These are phyloP conservation scores for Alviniconcha strummeri DNA, from an alignment of 2,888 invertebrate genomes.

Conservation along the genomic window DNA sequence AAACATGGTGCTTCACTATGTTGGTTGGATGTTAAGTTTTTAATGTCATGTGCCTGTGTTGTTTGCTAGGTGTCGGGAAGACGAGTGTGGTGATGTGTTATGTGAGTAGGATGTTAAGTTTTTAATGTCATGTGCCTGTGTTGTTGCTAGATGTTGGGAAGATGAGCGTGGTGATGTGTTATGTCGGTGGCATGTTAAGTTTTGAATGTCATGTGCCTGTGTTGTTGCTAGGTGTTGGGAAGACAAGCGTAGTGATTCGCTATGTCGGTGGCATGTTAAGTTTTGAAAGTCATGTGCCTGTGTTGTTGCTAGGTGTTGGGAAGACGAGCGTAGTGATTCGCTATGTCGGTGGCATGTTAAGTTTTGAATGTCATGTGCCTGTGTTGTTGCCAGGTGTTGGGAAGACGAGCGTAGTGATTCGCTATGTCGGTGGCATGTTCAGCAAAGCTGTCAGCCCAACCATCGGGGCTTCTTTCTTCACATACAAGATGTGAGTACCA, in stretches of 20 bases:
- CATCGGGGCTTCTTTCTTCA: constrained; percentile 92
- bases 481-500: constrained; percentile 82
- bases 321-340: constrained; percentile 66
- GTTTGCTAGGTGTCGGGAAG: constrained; percentile 85
- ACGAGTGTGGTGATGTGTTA: too few species aligned
- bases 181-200: too few species aligned
- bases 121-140: too few species aligned
- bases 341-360: constrained; percentile 80
- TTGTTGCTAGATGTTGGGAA: too few species aligned
- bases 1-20: too few species aligned
- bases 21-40: constrained; percentile 79
- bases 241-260: constrained; percentile 88
- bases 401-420: constrained; percentile 88
- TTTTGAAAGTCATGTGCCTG: too few species aligned
- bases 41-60: neutral
- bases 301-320: constrained; percentile 90
- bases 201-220: too few species aligned
- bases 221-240: constrained; percentile 96
- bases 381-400: constrained; percentile 84
- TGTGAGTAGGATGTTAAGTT: too few species aligned
- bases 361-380: too few species aligned
- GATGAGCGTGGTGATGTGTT: too few species aligned
- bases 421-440: constrained; percentile 87
- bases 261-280: constrained; percentile 88
- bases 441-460: constrained; percentile 86